Evolutionary conservation across 2,113 vertebrate genomes (phyloP).

Genomic region (Etheostoma cragini): DNA sequence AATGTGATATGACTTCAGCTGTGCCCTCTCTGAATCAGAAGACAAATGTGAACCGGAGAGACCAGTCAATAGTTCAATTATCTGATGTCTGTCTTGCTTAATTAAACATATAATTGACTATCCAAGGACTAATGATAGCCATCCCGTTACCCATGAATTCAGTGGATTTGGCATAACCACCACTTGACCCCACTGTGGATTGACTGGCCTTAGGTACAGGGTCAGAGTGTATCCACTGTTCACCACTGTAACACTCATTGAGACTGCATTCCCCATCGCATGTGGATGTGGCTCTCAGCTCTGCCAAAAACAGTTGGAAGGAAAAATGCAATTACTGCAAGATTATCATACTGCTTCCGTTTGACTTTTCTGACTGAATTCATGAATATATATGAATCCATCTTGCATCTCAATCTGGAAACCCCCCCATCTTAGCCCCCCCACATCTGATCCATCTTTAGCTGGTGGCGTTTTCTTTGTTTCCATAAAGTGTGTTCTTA

Average conservation of each 20-base stretch:
- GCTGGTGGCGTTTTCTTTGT: slow-evolving; percentile 74
- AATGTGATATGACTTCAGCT: slow-evolving; percentile 37
- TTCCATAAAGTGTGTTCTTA: slow-evolving; percentile 60
- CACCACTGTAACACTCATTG: slow-evolving; percentile 37
- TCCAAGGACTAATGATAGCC: slow-evolving; percentile 70
- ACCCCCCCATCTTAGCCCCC: slow-evolving; percentile 34
- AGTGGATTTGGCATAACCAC: slow-evolving; percentile 66
- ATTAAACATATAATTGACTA: slow-evolving; percentile 82
- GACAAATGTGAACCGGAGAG: slow-evolving; percentile 61
- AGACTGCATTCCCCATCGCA: background rate
- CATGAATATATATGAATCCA: slow-evolving; percentile 84
- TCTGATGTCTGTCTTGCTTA: slow-evolving; percentile 76
- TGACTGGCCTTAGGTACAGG: slow-evolving; percentile 56
- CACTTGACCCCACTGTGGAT: slow-evolving; percentile 73
- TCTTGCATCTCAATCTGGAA: slow-evolving; percentile 80
- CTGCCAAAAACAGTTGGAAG: slow-evolving; percentile 76
- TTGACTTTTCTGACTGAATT: slow-evolving; percentile 82
- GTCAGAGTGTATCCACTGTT: slow-evolving; percentile 65
- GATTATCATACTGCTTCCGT: slow-evolving; percentile 83
- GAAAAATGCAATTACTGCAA: slow-evolving; percentile 80
- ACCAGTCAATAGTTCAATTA: slow-evolving; percentile 81
- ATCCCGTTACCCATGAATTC: slow-evolving; percentile 72
- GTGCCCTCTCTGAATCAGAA: slow-evolving; percentile 39
- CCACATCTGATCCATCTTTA: slow-evolving; percentile 52
- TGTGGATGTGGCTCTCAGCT: slow-evolving; percentile 60